Evolutionary conservation across 1,140 invertebrate genomes (phyloP).

Genomic region (Cydia fagiglandana): DNA sequence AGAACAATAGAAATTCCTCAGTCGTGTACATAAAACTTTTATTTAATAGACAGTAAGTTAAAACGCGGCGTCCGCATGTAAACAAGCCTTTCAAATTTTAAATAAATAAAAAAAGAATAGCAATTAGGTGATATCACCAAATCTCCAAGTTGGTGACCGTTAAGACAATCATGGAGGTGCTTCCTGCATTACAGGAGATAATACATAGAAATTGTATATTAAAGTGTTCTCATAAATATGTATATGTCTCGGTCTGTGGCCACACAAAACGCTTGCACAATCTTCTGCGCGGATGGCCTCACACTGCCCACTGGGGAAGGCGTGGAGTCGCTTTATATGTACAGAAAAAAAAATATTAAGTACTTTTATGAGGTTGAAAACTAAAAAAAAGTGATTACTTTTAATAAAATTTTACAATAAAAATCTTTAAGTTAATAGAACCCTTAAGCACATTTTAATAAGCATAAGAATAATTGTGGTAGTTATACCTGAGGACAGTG

Average conservation of each 20-base stretch:
- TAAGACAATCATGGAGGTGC: constrained; percentile 72
- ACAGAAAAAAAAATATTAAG: no score
- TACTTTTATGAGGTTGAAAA: no score
- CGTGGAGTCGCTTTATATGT: constrained; percentile 38
- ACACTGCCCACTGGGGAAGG: constrained; percentile 40
- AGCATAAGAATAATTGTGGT: no score
- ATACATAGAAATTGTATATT: constrained; percentile 79
- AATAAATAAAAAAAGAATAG: constrained; percentile 34
- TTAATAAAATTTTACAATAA: no score
- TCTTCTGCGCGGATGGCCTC: constrained; percentile 64
- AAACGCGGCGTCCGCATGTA: constrained; percentile 6
- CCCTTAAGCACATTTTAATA: no score
- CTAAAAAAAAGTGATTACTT: no score
- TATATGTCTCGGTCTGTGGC: constrained; percentile 75
- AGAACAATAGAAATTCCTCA: constrained; percentile 11
- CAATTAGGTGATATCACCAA: constrained; percentile 56
- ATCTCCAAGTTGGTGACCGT: constrained; percentile 65
- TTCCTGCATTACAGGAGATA: constrained; percentile 75
- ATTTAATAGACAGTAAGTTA: constrained; percentile 2
- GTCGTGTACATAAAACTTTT: constrained; percentile 3
- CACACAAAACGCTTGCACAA: constrained; percentile 74
- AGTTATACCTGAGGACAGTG: no score
- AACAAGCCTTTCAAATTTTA: constrained; percentile 27
- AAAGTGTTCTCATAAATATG: constrained; percentile 78
- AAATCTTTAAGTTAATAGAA: no score